A percentile compares a stretch with the other conserved stretches of the same genome.
These are phyloP conservation scores for Idaea straminata DNA, from an alignment of 2,888 invertebrate genomes.

Conservation along the genomic window DNA sequence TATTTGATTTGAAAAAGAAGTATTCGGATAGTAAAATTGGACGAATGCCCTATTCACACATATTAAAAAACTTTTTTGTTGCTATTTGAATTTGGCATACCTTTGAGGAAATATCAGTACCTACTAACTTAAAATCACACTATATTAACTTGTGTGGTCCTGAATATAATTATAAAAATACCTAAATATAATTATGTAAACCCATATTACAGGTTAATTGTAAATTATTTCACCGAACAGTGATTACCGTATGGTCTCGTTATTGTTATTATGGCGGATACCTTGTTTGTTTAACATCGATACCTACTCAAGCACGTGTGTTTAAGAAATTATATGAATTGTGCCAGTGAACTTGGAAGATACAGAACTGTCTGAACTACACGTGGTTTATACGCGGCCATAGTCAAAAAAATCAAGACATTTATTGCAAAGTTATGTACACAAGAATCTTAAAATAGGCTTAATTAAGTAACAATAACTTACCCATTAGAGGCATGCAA, in stretches of 20 bases:
- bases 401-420: too few species aligned
- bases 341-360: not conserved
- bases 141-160: conserved; percentile 16
- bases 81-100: too few species aligned
- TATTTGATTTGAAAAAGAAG: too few species aligned
- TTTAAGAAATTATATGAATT: conserved; percentile 45
- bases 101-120: too few species aligned
- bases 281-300: conserved; percentile 54
- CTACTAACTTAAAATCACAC: not conserved
- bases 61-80: too few species aligned
- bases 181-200: conserved; percentile 5
- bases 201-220: conserved; percentile 19
- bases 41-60: too few species aligned
- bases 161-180: conserved; percentile 16
- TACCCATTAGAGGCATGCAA: too few species aligned
- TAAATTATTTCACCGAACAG: conserved; percentile 24
- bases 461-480: too few species aligned
- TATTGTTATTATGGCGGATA: conserved; percentile 27
- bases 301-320: conserved; percentile 33
- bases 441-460: too few species aligned
- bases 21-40: too few species aligned
- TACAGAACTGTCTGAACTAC: not conserved
- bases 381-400: not conserved
- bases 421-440: too few species aligned
- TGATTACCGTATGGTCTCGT: conserved; percentile 16